Evolutionary conservation across 2,797 vertebrate species (phyloP).

Genomic region (Chrysocyon brachyurus): DNA sequence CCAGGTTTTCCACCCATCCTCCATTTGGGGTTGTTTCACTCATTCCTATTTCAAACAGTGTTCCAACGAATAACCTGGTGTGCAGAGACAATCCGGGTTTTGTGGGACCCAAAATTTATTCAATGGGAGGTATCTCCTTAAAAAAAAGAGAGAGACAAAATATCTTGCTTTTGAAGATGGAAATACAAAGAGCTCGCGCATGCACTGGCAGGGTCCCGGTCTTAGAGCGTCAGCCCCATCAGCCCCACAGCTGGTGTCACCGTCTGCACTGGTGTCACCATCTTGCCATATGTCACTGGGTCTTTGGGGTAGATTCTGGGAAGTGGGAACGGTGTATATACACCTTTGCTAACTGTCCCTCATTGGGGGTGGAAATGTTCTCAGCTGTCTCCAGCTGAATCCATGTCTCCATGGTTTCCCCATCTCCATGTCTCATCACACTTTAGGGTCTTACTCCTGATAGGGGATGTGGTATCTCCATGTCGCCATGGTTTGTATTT

Average conservation of each 20-base stretch:
- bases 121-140: background rate
- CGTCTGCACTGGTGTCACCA: fast-evolving
- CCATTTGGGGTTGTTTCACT: background rate
- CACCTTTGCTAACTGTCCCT: background rate
- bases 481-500: background rate
- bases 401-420: background rate
- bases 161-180: background rate
- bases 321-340: fast-evolving
- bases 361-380: fast-evolving
- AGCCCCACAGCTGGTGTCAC: background rate
- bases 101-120: background rate
- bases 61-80: background rate
- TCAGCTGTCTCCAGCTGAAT: background rate
- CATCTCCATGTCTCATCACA: background rate
- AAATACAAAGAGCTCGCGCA: background rate
- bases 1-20: background rate
- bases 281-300: fast-evolving
- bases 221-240: fast-evolving
- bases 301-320: background rate
- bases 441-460: background rate
- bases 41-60: too few species aligned
- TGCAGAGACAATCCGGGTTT: background rate
- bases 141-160: background rate
- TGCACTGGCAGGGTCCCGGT: background rate
- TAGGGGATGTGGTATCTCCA: fast-evolving